Conservation (phyloP, 2,113 vertebrate genomes). For the Corythoichthys intestinalis region DNA sequence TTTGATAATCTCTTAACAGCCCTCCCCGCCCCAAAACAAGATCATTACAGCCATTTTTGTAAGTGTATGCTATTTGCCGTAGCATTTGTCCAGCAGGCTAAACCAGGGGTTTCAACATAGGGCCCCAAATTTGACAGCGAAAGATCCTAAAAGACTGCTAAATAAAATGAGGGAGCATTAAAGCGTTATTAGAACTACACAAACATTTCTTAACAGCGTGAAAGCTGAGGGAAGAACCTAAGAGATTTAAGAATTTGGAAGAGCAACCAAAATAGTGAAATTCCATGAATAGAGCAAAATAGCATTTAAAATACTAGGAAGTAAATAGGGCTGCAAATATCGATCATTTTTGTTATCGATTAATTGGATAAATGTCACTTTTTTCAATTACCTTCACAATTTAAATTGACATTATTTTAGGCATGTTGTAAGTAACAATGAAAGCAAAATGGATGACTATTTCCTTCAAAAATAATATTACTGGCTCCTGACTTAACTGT, state of each 20-base stretch:
- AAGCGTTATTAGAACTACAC: conserved; percentile 7
- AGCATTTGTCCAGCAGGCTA: conserved; percentile 49
- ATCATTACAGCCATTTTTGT: conserved; percentile 61
- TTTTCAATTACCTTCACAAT: too few relatives aligned
- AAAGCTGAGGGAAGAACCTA: conserved; percentile 26
- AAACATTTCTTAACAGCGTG: conserved; percentile 6
- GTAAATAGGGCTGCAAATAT: too few relatives aligned
- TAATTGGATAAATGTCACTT: too few relatives aligned
- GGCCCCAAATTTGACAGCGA: conserved; percentile 15
- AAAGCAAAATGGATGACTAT: too few relatives aligned
- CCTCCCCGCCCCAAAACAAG: conserved; percentile 55
- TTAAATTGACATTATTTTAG: too few relatives aligned
- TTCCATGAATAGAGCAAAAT: too few relatives aligned
- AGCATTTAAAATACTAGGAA: too few relatives aligned
- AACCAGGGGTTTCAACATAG: conserved; percentile 41
- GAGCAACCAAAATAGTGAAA: conserved; percentile 12
- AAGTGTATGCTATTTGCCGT: conserved; percentile 53
- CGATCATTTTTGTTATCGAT: too few relatives aligned
- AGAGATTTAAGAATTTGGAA: conserved; percentile 15
- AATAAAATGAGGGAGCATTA: conserved; percentile 24
- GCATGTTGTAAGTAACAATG: too few relatives aligned
- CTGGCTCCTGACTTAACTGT: too few relatives aligned
- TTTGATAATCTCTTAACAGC: conserved; percentile 66
- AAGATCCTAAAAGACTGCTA: conserved; percentile 11
- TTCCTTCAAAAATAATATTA: too few relatives aligned